Evolutionary conservation across 2,113 vertebrate species (phyloP), one percentile per base, ranked within the genome.

Genomic region (Campylomormyrus numenius): DNA sequence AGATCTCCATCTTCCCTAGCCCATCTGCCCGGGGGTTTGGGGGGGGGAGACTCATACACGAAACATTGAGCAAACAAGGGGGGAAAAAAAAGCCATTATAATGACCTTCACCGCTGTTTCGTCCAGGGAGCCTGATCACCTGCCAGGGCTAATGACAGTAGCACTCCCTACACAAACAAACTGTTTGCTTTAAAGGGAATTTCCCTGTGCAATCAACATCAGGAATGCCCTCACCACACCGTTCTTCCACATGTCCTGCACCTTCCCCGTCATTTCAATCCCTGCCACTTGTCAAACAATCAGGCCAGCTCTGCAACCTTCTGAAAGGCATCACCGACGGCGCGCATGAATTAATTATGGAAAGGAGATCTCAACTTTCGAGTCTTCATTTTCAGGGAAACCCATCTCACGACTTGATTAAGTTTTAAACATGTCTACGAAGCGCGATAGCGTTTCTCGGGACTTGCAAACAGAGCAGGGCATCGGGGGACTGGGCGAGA

Each of bases 1-100:
- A 94, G 94, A 92, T 91, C 91, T 80, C 74, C 94, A 95, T 95
- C 92, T 94, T 92, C 91, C 93, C 91, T 93, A 93, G 90, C 94
- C 92, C 94, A 94, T 95, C 93, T 95, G 95, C 93, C 94, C 89
- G 56, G 94, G 95, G 92, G 92, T 93, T 94, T 90, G 90, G 45
- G 90, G 89, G 89, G 17, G 52, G 17, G 94, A 95, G 92, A 92
- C 94, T 94, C 91, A 91, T 35, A 89, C 1, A 62, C 89, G 92
- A 15, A 94, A 95, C 49, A 92, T 91, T 92, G 93, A 95, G 92
- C 92, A 95, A 95, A 94, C 92, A 94, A 11, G 31, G 70, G 70
- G 52, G 27, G 88, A 88, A 90, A 95, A 94, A 93, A 93, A 91
- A 92, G 92, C 94, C 88, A 92, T 92, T 94, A 94, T 88, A 91